Evolutionary conservation across 1,140 invertebrate species (phyloP), one percentile per base, ranked within the genome.

Genomic region (Metopolophium dirhodum): DNA sequence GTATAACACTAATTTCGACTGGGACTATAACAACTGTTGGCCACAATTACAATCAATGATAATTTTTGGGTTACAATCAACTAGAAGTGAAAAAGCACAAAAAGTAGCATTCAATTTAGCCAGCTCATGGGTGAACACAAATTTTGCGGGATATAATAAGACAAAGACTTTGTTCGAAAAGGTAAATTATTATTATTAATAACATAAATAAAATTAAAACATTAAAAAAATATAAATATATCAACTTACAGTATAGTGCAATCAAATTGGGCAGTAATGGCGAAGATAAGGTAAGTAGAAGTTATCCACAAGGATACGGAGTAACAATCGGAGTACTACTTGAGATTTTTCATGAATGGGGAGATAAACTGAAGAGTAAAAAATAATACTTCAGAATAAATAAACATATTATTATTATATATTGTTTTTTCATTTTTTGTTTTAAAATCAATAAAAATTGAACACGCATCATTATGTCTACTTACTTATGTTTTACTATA

Each of bases 261-360:
- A 95, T 96, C 85, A 94, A 96, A 83, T 96, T 96, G 2, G 98
- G 98, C 7, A 77, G 61, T 35, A 7, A 77, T 35, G 61, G 61
- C n/a, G 95, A 96, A 26, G 96, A 96, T 68, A 98, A 1, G 98
- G 98, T 1, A 6, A 0, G 98, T 99, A 99, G 95, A 95, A 95
- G 1, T 97, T 98, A 0, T n/a, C 98, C 99, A 95, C 96, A 96
- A 26, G 99, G 98, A 23, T 99, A 99, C 95, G 98, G 98, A 6
- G 99, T 98, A 98, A 98, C 98, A 0, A 99, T 99, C 95, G 98
- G 98, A 6, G 97, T 98, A 0, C 96, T 97, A 23, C 95, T 99
- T 51, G 97, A 98, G 94, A 96, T 98, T 77, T 95, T 98, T 23
- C 95, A 96, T 93, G 96, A 95, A 94, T 97, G 97, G 94, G 96